These are phyloP conservation scores for Drosophila sucinea DNA, from an alignment of 1,140 invertebrate genomes.

Conservation along the genomic window DNA sequence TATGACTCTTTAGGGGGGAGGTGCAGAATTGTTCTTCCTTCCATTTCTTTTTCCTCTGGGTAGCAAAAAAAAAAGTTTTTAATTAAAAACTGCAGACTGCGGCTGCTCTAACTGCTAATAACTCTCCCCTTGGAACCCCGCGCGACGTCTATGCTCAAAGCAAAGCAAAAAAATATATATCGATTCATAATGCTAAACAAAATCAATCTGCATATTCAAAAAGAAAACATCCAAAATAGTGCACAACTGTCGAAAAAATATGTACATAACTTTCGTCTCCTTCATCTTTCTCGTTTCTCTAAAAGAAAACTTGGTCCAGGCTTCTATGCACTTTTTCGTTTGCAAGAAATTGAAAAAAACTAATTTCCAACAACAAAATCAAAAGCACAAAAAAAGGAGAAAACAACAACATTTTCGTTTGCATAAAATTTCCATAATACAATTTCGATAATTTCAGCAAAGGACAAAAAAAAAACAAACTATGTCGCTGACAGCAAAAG, in stretches of 20 bases:
- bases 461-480: slow-evolving; percentile 10
- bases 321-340: slow-evolving; percentile 21
- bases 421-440: slow-evolving; percentile 60
- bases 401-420: slow-evolving; percentile 26
- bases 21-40: neutral
- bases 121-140: neutral
- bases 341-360: slow-evolving; percentile 51
- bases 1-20: slow-evolving; percentile 23
- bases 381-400: slow-evolving; percentile 35
- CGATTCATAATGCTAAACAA: slow-evolving; percentile 22
- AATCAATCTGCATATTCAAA: slow-evolving; percentile 58
- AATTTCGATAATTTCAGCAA: slow-evolving; percentile 53
- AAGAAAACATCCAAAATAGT: slow-evolving; percentile 13
- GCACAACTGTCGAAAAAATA: slow-evolving; percentile 36
- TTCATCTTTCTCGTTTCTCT: slow-evolving; percentile 19
- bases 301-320: slow-evolving; percentile 37
- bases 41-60: neutral
- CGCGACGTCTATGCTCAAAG: neutral
- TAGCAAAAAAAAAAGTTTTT: slow-evolving; percentile 33
- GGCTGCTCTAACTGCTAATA: slow-evolving; percentile 20
- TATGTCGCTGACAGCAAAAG: slow-evolving; percentile 1
- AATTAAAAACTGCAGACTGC: slow-evolving; percentile 45
- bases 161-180: slow-evolving; percentile 16
- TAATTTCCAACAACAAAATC: slow-evolving; percentile 56
- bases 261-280: slow-evolving; percentile 49